Conservation (phyloP, 2,113 vertebrate species). For the Microcebus murinus region DNA sequence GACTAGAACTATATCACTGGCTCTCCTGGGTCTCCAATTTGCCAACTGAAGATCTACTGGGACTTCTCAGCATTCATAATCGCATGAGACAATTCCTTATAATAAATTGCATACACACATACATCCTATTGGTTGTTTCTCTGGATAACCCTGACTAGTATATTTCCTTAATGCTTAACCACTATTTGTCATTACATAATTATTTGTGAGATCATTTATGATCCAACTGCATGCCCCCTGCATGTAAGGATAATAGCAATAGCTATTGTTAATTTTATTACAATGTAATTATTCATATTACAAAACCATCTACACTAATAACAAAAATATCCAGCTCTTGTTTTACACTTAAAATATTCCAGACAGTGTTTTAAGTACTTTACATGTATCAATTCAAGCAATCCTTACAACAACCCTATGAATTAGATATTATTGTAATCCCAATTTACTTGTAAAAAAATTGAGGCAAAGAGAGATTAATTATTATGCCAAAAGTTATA, state of each 20-base stretch:
- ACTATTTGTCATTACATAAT: not conserved
- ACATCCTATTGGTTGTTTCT: not conserved
- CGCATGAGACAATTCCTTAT: not conserved
- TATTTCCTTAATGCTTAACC: not conserved
- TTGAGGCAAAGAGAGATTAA: not conserved
- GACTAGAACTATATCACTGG: not conserved
- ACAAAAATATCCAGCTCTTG: not conserved
- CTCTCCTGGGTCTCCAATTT: not conserved
- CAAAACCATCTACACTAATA: not conserved
- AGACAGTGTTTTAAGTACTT: not conserved
- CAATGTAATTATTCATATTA: not conserved
- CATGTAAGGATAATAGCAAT: not conserved
- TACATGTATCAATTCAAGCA: not conserved
- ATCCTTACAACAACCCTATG: not conserved
- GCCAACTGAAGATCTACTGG: not conserved
- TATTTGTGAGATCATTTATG: not conserved
- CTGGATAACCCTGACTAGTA: not conserved
- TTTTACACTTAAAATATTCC: not conserved
- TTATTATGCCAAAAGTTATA: not conserved
- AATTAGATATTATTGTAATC: not conserved
- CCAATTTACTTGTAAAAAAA: not conserved
- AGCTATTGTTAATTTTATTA: not conserved
- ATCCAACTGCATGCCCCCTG: not conserved
- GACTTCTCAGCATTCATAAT: not conserved
- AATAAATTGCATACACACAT: not conserved